Evolutionary conservation across 2,113 vertebrate species (phyloP), one percentile per base, ranked within the genome.

Genomic region (Poeciliopsis retropinna): DNA sequence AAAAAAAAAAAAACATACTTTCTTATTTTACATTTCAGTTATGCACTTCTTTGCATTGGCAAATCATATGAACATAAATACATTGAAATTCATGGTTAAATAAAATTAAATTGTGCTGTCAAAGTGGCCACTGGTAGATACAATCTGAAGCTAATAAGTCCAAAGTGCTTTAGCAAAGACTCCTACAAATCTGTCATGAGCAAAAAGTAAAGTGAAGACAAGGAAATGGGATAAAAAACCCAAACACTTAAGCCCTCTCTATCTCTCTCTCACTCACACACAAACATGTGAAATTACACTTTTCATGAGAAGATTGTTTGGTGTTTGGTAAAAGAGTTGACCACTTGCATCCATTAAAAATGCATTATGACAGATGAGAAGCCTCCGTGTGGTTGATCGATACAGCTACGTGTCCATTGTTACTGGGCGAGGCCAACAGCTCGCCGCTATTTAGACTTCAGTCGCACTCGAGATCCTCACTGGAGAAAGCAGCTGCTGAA

Each of bases 271-370:
- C 6, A 32, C 32, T 8, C 32, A 34, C 44, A 10, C 17, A 34
- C 29, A 27, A 15, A 67, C 3, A 80, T 31, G 9, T 54, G 0
- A 69, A 81, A 60, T 70, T 14, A 73, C 60, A 68, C 4, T 78
- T 72, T 84, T 84, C 64, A 57, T n/a, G 29, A 70, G 78, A 44
- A 76, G 84, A 82, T 88, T 66, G 61, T 8, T 80, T 70, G 67
- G 64, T 47, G 47, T 74, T 75, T 68, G 67, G 61, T 80, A 39
- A 66, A 32, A 29, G 47, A 78, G 69, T 54, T 79, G 67, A 89
- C 81, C 80, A 78, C 77, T 54, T 15, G 37, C 15, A 8, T 84
- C 90, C 90, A 93, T 93, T 93, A 91, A 73, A 54, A 0, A 22
- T 75, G 63, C 86, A 91, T 88, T 85, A 91, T 5, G 29, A 14